Percentiles rank a stretch among this genome's conserved stretches.
Evolutionary conservation across 1,140 invertebrate species (phyloP).

Genomic region (Caenorhabditis tropicalis): DNA sequence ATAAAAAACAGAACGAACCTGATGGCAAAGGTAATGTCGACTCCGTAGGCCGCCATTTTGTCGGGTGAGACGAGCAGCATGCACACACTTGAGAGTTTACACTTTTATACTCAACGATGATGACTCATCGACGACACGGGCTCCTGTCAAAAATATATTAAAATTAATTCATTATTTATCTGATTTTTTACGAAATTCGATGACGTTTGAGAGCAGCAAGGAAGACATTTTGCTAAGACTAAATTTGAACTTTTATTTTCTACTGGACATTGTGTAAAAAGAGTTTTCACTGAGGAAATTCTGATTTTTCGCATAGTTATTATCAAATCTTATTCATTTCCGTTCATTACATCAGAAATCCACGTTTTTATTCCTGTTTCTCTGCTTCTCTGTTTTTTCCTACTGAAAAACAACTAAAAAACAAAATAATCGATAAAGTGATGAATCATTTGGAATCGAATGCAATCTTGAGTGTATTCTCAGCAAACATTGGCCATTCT

Average conservation of each 20-base stretch:
- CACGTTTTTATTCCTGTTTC: no score
- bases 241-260: no score
- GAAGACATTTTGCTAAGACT: no score
- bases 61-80: constrained; percentile 35
- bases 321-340: no score
- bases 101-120: constrained; percentile 12
- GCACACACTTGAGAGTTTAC: constrained; percentile 25
- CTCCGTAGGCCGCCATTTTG: constrained; percentile 35
- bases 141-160: neutral
- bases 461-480: constrained; percentile 16
- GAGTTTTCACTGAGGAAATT: no score
- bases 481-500: neutral
- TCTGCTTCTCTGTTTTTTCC: no score
- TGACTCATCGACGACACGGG: neutral
- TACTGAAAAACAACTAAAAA: neutral
- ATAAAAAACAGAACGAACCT: neutral
- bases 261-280: no score
- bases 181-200: neutral
- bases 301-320: no score
- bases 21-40: constrained; percentile 19
- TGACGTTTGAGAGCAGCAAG: no score
- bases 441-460: neutral
- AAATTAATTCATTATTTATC: neutral
- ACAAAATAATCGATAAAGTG: neutral
- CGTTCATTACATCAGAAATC: no score